Percentiles rank a stretch among this genome's conserved stretches.
phyloP scores from a whole-genome alignment of 2,113 vertebrate species.

The Xenopus laevis region DNA sequence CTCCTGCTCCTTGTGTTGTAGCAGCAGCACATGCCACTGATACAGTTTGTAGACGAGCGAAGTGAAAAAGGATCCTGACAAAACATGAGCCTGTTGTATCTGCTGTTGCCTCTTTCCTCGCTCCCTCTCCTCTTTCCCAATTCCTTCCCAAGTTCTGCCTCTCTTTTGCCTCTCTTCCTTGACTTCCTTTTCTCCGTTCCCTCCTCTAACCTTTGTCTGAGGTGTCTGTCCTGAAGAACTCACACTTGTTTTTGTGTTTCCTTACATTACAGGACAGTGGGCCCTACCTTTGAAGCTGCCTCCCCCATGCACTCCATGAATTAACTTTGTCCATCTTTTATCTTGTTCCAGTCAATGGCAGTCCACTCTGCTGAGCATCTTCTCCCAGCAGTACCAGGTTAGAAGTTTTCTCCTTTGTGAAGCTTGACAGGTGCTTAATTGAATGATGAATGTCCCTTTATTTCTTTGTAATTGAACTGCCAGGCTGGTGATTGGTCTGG shows the following conservation, averaged over 20 bases:
- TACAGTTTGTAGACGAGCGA: conserved; percentile 53
- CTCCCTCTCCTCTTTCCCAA: not conserved
- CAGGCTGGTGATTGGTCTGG: conserved; percentile 99
- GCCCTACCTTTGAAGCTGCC: conserved; percentile 88
- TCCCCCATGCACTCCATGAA: conserved; percentile 96
- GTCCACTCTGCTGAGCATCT: conserved; percentile 99
- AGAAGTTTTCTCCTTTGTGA: conserved; percentile 99
- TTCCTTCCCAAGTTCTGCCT: not conserved
- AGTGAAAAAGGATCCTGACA: conserved; percentile 54
- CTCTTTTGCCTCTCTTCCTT: not conserved
- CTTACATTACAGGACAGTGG: conserved; percentile 98
- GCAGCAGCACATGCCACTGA: conserved; percentile 46
- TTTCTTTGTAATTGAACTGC: conserved; percentile 99
- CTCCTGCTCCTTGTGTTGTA: conserved; percentile 48
- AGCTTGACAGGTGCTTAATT: conserved; percentile 99
- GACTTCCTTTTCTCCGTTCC: conserved; percentile 25
- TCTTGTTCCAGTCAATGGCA: conserved; percentile 99
- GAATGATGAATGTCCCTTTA: conserved; percentile 99
- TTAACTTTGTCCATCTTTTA: conserved; percentile 99
- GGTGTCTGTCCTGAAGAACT: conserved; percentile 99
- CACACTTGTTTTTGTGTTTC: conserved; percentile 99
- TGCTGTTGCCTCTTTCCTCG: conserved; percentile 52
- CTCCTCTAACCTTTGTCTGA: conserved; percentile 88
- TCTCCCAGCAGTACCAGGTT: conserved; percentile 99
- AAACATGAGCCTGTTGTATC: conserved; percentile 54